Conservation (phyloP, 2,888 invertebrate species). For the Watsonalla binaria region DNA sequence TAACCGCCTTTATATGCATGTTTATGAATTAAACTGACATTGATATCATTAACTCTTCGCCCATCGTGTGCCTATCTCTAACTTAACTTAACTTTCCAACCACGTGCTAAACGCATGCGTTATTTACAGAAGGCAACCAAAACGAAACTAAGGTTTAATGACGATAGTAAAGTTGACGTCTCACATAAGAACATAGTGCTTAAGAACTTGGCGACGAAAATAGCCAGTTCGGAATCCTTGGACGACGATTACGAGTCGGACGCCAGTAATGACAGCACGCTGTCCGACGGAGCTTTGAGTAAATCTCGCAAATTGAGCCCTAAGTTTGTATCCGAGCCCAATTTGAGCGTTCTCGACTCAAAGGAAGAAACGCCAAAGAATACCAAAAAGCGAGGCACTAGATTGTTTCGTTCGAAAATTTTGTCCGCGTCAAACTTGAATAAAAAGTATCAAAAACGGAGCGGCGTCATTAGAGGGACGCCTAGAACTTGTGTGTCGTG, state of each 20-base stretch:
- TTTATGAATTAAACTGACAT: slow-evolving; percentile 4
- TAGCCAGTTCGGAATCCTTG: slow-evolving; percentile 60
- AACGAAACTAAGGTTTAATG: slow-evolving; percentile 53
- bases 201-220: slow-evolving; percentile 67
- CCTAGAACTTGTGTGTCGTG: slow-evolving; percentile 69
- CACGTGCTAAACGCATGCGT: slow-evolving; percentile 37
- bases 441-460: slow-evolving; percentile 66
- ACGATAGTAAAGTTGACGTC: slow-evolving; percentile 58
- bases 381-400: slow-evolving; percentile 50
- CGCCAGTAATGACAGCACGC: slow-evolving; percentile 62
- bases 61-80: slow-evolving; percentile 15
- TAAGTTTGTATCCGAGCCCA: slow-evolving; percentile 72
- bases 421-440: slow-evolving; percentile 48
- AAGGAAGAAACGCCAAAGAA: slow-evolving; percentile 66
- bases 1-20: neutral
- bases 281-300: slow-evolving; percentile 65
- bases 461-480: slow-evolving; percentile 43
- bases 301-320: slow-evolving; percentile 59
- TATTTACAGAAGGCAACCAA: slow-evolving; percentile 63
- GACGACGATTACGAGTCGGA: slow-evolving; percentile 66
- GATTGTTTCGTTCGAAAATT: slow-evolving; percentile 65
- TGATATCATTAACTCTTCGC: slow-evolving; percentile 18
- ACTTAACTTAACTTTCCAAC: slow-evolving; percentile 37
- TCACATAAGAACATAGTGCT: slow-evolving; percentile 68
- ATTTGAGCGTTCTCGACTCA: slow-evolving; percentile 56